These are phyloP conservation scores for Blastomussa wellsi DNA, from an alignment of 92 coral and sea anemone species.

Conservation along the genomic window DNA sequence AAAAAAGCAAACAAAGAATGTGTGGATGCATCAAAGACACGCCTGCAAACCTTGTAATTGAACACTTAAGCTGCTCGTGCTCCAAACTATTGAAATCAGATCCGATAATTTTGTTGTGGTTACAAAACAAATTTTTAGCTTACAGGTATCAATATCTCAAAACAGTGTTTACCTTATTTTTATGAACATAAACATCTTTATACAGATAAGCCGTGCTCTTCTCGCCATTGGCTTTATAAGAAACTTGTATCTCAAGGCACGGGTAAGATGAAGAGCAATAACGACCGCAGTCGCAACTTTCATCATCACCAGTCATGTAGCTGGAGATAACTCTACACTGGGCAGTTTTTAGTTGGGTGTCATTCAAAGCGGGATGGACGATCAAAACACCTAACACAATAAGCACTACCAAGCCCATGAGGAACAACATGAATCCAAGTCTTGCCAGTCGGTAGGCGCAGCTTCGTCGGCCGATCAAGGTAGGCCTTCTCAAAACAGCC, in stretches of 20 bases:
- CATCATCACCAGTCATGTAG: not conserved
- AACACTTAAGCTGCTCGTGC: too few species aligned
- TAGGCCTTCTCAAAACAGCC: not conserved
- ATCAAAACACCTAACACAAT: slow-evolving; percentile 53
- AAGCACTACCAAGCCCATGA: slow-evolving; percentile 43
- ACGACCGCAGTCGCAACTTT: slow-evolving; percentile 61
- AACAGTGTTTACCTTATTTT: slow-evolving; percentile 28
- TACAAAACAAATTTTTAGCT: too few species aligned
- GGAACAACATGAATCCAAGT: slow-evolving; percentile 1
- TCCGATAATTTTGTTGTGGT: too few species aligned
- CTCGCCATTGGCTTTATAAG: slow-evolving; percentile 28
- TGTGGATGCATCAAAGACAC: too few species aligned
- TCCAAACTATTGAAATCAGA: too few species aligned
- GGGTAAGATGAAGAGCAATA: slow-evolving; percentile 60
- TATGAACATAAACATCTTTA: slow-evolving; percentile 12
- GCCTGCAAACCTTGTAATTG: too few species aligned
- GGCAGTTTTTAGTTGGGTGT: slow-evolving; percentile 35
- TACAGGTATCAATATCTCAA: too few species aligned
- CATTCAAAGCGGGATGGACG: slow-evolving; percentile 56
- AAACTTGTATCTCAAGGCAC: slow-evolving; percentile 51
- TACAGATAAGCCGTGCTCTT: slow-evolving; percentile 13
- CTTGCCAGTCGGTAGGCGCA: slow-evolving; percentile 28
- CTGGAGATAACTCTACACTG: slow-evolving; percentile 45
- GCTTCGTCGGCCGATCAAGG: slow-evolving; percentile 1
- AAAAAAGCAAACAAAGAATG: too few species aligned